A percentile compares a stretch with the other conserved stretches of the same genome.
phyloP scores from a whole-genome alignment of 1,140 invertebrate species.

The Eueides isabella region DNA sequence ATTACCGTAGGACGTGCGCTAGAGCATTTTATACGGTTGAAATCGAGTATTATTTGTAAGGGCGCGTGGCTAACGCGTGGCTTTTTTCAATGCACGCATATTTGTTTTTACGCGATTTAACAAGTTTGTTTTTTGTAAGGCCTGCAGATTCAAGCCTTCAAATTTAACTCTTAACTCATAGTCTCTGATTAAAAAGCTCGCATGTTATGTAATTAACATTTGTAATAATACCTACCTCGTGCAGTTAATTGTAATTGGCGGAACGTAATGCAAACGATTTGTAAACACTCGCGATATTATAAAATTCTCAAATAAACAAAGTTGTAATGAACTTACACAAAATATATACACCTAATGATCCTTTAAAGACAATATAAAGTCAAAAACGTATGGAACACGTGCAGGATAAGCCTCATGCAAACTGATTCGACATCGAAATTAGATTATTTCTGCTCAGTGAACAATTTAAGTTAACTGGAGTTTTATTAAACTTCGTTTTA shows the following conservation, averaged over 20 bases:
- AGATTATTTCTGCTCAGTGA: slow-evolving; percentile 49
- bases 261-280: too few relatives aligned
- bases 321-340: too few relatives aligned
- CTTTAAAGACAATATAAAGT: neutral
- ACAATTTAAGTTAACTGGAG: slow-evolving; percentile 17
- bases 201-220: too few relatives aligned
- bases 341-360: neutral
- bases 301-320: too few relatives aligned
- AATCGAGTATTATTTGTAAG: slow-evolving; percentile 58
- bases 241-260: too few relatives aligned
- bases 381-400: slow-evolving; percentile 36
- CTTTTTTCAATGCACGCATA: slow-evolving; percentile 45
- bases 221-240: too few relatives aligned
- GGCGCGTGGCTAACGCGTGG: slow-evolving; percentile 55
- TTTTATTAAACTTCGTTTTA: slow-evolving; percentile 7
- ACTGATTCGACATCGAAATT: slow-evolving; percentile 42
- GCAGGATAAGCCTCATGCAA: slow-evolving; percentile 30
- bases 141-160: slow-evolving; percentile 16
- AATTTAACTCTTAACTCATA: too few relatives aligned
- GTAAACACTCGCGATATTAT: too few relatives aligned
- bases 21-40: slow-evolving; percentile 52
- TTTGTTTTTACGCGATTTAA: slow-evolving; percentile 76
- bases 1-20: slow-evolving; percentile 32
- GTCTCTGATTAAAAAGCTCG: too few relatives aligned
- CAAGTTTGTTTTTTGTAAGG: slow-evolving; percentile 59